Evolutionary conservation across 1,140 invertebrate species (phyloP), one percentile per base, ranked within the genome.

Genomic region (Camponotus floridanus): DNA sequence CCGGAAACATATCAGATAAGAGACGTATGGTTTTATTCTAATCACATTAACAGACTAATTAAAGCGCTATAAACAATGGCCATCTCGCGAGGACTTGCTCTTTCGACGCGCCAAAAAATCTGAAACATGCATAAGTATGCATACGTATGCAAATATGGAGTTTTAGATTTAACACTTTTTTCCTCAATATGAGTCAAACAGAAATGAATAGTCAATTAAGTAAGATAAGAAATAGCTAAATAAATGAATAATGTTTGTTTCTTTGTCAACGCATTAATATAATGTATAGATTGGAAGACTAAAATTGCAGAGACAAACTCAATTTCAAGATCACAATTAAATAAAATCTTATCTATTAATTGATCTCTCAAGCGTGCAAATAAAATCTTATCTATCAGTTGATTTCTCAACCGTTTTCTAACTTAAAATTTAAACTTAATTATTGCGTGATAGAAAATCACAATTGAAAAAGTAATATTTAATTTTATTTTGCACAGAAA

Each of bases 1-100:
- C 91, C 92, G 92, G 92, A 94, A 93, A 92, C 85, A 80, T 86
- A 88, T 87, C 83, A 89, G 88, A 92, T 93, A 92, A 92, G 91
- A 42, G 85, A 61, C 36, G 45, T 59, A 67, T 42, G 59, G 74
- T 62, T 90, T 79, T 88, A 88, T 88, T 42, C 68, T 48, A 68
- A 70, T 90, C 89, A 89, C 87, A 88, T 90, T 91, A 91, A 71
- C 89, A 57, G 76, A 59, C 90, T 90, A 91, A 91, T 91, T 91
- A 91, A 88, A 91, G 76, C 71, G 68, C 68, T 84, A 76, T 90
- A 86, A 87, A 91, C 89, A 91, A 91, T 91, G 65, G 88, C 26
- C n/a, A 48, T n/a, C 42, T 73, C 7, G 57, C 39, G 42, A 76
- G 51, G 61, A 62, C 21, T 51, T 48, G 9, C 61, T 79, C 31